A percentile compares a stretch with the other conserved stretches of the same genome.
Conservation (phyloP, 64 coral and sea anemone species). For the Stylophora pistillata region DNA sequence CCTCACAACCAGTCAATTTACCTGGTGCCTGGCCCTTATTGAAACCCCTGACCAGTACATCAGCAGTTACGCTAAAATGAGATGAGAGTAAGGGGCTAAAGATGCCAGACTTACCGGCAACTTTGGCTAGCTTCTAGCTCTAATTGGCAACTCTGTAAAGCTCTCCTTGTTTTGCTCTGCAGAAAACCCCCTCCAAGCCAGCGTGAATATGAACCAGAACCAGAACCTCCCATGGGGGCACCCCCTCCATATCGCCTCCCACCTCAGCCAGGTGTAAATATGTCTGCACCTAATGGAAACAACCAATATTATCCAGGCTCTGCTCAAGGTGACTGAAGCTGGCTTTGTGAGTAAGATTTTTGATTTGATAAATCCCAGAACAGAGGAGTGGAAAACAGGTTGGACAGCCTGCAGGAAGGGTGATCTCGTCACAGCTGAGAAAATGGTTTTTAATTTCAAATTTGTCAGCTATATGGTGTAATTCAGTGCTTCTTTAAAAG, state of each 20-base stretch:
- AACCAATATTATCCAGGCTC: constrained; percentile 75
- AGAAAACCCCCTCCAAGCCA: constrained; percentile 13
- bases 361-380: constrained; percentile 1
- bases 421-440: background rate
- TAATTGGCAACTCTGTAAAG: background rate
- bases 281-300: constrained; percentile 52
- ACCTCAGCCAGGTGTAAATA: constrained; percentile 63
- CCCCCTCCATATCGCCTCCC: constrained; percentile 89
- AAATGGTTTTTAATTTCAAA: background rate
- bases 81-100: too few relatives aligned
- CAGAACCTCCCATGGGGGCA: constrained; percentile 42
- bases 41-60: too few relatives aligned
- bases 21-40: too few relatives aligned
- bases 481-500: too few relatives aligned
- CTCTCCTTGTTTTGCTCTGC: background rate
- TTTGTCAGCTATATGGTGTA: too few relatives aligned
- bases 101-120: too few relatives aligned
- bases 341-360: constrained; percentile 42
- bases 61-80: too few relatives aligned
- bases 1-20: too few relatives aligned
- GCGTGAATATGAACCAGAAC: constrained; percentile 53
- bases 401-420: background rate
- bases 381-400: constrained; percentile 49
- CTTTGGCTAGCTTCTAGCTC: background rate
- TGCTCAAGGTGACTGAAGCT: constrained; percentile 47